These are phyloP conservation scores for Thomomys bottae DNA, from an alignment of 2,113 vertebrate species.

Conservation along the genomic window DNA sequence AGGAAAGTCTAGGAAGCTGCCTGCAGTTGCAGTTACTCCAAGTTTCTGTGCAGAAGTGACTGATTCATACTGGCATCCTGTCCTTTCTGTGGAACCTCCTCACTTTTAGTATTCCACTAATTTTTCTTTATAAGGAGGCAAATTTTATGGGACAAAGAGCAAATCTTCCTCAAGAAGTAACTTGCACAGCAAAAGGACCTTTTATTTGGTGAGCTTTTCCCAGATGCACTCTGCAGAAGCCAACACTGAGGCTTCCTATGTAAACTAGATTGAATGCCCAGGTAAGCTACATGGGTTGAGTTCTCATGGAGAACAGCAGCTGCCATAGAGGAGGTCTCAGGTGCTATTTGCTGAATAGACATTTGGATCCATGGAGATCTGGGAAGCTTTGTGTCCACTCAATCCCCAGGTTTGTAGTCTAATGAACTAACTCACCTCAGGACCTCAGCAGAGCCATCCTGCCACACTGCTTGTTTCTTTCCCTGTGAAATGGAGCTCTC, in stretches of 20 bases:
- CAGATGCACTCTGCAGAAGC: neutral
- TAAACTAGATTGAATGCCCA: fast-evolving
- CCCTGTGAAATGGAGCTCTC: neutral
- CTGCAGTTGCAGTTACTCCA: fast-evolving
- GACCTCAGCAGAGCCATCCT: fast-evolving
- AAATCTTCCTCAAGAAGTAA: neutral
- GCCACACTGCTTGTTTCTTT: neutral
- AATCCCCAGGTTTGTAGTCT: fast-evolving
- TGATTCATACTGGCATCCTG: too few relatives aligned
- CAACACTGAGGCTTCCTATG: fast-evolving
- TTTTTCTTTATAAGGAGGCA: neutral
- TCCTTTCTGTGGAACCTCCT: fast-evolving
- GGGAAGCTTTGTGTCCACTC: fast-evolving
- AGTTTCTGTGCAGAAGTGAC: too few relatives aligned
- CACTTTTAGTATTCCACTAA: neutral
- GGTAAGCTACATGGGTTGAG: too few relatives aligned
- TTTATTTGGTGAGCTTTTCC: neutral
- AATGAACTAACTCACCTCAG: fast-evolving
- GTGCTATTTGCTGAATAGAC: neutral
- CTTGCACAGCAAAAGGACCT: neutral
- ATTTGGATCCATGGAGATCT: neutral
- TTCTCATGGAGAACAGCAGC: fast-evolving
- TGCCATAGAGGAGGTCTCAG: fast-evolving
- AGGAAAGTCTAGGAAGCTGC: neutral
- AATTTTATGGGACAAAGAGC: neutral